Conservation (phyloP, 2,113 vertebrate genomes). For the Tachycineta bicolor region DNA sequence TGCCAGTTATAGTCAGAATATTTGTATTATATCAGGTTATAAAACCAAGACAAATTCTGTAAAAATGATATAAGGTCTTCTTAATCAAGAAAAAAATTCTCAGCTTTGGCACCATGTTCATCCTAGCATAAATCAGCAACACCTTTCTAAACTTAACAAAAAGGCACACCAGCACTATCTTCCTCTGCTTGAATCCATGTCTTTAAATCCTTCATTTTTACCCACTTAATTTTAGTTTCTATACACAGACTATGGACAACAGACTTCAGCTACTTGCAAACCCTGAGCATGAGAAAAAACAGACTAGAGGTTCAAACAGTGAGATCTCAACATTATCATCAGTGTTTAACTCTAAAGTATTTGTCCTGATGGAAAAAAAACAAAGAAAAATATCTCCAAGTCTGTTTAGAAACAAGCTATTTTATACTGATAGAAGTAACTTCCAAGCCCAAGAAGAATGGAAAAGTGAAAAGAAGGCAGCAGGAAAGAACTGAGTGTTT, state of each 20-base stretch:
- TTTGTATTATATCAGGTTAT: neutral
- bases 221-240: neutral
- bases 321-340: neutral
- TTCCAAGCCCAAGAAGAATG: neutral
- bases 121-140: neutral
- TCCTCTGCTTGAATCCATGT: neutral
- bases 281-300: neutral
- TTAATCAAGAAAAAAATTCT: neutral
- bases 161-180: neutral
- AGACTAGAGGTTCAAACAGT: neutral
- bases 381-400: accelerated
- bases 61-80: neutral
- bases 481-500: neutral
- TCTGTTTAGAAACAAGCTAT: neutral
- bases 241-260: neutral
- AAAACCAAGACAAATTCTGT: neutral
- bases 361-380: neutral
- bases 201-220: neutral
- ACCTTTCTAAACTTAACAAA: neutral
- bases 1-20: neutral
- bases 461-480: neutral
- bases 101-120: neutral
- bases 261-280: neutral
- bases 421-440: neutral
- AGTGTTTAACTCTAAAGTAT: neutral